These are phyloP conservation scores for Ferrisia virgata DNA, from an alignment of 2,888 invertebrate species.

Conservation along the genomic window DNA sequence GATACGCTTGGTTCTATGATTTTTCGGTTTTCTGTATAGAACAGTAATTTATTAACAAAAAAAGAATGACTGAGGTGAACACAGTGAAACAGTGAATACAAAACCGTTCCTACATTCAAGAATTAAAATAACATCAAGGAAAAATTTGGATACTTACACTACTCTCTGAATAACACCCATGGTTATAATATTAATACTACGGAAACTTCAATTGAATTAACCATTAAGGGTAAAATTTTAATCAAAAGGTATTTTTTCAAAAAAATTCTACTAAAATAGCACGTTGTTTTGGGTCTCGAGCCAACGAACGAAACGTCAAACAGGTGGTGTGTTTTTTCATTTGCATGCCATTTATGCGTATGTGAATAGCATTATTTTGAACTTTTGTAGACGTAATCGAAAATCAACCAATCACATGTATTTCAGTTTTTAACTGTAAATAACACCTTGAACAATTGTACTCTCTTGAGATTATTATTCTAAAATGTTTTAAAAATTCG, in stretches of 20 bases:
- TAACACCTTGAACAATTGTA: too few relatives aligned
- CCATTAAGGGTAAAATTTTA: too few relatives aligned
- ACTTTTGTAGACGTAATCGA: too few relatives aligned
- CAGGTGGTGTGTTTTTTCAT: too few relatives aligned
- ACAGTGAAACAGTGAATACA: neutral
- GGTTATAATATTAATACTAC: neutral
- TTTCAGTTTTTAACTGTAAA: too few relatives aligned
- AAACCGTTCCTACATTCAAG: neutral
- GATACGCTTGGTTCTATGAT: constrained; percentile 81
- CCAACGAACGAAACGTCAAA: too few relatives aligned
- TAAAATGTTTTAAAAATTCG: too few relatives aligned
- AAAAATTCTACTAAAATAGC: neutral
- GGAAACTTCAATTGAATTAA: neutral
- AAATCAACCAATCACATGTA: too few relatives aligned
- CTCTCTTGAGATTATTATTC: too few relatives aligned
- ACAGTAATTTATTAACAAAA: neutral
- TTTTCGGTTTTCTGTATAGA: constrained; percentile 75
- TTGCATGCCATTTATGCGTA: too few relatives aligned
- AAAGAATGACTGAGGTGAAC: neutral
- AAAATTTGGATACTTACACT: constrained; percentile 52
- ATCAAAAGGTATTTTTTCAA: too few relatives aligned
- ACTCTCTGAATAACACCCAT: constrained; percentile 53
- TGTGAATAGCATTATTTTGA: too few relatives aligned
- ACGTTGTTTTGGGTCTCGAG: neutral
- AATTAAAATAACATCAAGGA: neutral